phyloP scores from a whole-genome alignment of 2,888 invertebrate genomes.

The Euplexia lucipara region DNA sequence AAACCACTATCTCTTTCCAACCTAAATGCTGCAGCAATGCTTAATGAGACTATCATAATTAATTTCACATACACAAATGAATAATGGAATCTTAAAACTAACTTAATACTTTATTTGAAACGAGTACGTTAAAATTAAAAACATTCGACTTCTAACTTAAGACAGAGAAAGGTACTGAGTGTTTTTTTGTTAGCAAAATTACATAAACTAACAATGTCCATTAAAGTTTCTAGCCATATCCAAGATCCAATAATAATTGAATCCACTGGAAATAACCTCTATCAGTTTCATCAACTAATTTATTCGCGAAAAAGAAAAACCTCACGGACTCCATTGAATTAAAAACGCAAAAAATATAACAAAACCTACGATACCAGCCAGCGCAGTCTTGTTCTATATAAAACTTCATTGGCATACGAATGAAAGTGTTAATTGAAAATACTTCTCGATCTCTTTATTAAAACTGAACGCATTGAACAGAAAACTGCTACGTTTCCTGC shows the following conservation, averaged over 20 bases:
- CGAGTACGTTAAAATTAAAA: too few species aligned
- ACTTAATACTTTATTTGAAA: too few species aligned
- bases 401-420: slow-evolving; percentile 62
- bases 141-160: too few species aligned
- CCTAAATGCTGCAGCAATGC: too few species aligned
- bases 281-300: slow-evolving; percentile 16
- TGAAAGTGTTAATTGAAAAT: slow-evolving; percentile 70
- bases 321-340: slow-evolving; percentile 29
- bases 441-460: slow-evolving; percentile 56
- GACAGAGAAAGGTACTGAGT: too few species aligned
- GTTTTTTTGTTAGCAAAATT: too few species aligned
- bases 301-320: slow-evolving; percentile 26
- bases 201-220: too few species aligned
- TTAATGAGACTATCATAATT: too few species aligned
- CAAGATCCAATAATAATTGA: slow-evolving; percentile 7
- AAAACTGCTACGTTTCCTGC: not conserved
- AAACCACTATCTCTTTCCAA: too few species aligned
- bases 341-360: slow-evolving; percentile 45
- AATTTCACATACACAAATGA: too few species aligned
- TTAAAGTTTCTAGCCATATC: not conserved
- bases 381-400: slow-evolving; percentile 45
- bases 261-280: slow-evolving; percentile 11
- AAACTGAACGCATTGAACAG: slow-evolving; percentile 26
- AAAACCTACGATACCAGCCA: slow-evolving; percentile 49
- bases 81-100: too few species aligned